Evolutionary conservation across 2,797 vertebrate genomes (phyloP).

Genomic region (Setipinna tenuifilis): DNA sequence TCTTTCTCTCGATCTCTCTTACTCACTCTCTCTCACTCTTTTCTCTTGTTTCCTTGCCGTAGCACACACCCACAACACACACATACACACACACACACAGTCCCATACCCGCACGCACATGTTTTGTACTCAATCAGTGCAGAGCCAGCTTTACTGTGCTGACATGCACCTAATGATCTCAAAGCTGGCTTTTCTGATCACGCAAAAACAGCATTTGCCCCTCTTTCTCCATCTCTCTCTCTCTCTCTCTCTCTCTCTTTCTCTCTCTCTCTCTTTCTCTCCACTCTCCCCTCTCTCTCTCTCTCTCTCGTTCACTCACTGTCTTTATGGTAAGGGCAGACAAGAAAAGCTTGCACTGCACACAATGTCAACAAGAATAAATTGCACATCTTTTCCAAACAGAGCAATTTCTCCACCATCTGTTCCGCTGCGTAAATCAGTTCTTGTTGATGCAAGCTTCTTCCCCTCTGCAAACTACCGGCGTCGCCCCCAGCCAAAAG

Average conservation of each 20-base stretch:
- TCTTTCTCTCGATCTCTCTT: not conserved
- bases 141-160: not conserved
- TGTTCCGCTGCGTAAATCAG: slow-evolving; percentile 72
- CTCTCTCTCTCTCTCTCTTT: not conserved
- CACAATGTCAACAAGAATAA: slow-evolving; percentile 64
- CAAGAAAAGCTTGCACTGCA: slow-evolving; percentile 18
- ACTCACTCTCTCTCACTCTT: not conserved
- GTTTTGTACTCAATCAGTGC: not conserved
- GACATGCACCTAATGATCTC: not conserved
- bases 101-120: not conserved
- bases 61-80: too few species aligned
- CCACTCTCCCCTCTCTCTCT: not conserved
- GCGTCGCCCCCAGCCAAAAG: slow-evolving; percentile 49
- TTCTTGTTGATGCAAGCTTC: slow-evolving; percentile 69
- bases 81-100: slow-evolving; percentile 1
- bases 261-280: too few species aligned
- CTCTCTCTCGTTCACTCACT: not conserved
- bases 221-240: not conserved
- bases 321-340: slow-evolving; percentile 12
- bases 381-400: slow-evolving; percentile 73
- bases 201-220: not conserved
- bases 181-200: slow-evolving; percentile 3
- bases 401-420: slow-evolving; percentile 73
- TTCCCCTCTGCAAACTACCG: slow-evolving; percentile 62
- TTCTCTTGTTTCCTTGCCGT: not conserved